These are phyloP conservation scores for Denticeps clupeoides DNA, from an alignment of 2,797 vertebrate genomes.

Conservation along the genomic window DNA sequence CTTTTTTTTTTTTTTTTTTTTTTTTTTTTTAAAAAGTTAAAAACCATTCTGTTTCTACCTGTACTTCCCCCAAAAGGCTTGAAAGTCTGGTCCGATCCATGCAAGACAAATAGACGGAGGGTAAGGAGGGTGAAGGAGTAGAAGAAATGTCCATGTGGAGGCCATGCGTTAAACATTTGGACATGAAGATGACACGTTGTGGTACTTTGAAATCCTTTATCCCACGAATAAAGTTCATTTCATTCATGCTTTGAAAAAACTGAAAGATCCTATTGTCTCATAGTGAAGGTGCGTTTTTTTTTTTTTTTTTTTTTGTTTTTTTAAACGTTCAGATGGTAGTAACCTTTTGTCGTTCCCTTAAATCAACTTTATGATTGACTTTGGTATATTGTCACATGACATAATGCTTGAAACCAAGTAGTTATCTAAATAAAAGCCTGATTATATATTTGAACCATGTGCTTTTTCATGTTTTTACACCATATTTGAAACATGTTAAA, in stretches of 20 bases:
- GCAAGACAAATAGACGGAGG: constrained; percentile 48
- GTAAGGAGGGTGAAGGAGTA: constrained; percentile 5
- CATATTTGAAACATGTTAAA: too few relatives aligned
- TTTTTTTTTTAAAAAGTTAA: not conserved
- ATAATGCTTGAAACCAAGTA: too few relatives aligned
- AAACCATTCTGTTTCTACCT: not conserved
- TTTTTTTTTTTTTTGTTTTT: not conserved
- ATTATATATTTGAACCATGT: too few relatives aligned
- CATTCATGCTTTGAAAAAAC: not conserved
- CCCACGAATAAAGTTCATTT: constrained; percentile 35
- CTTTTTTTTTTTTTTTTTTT: too few relatives aligned
- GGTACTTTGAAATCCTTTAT: constrained; percentile 7
- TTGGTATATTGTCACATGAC: too few relatives aligned
- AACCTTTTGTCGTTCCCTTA: too few relatives aligned
- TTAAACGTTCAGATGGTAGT: too few relatives aligned
- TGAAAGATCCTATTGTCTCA: not conserved
- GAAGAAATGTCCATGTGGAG: not conserved
- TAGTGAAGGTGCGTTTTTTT: too few relatives aligned
- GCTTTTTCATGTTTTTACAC: too few relatives aligned
- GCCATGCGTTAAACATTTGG: not conserved
- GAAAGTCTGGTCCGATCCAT: constrained; percentile 67
- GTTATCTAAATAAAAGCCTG: too few relatives aligned
- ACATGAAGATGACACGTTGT: not conserved
- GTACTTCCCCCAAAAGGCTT: constrained; percentile 40
- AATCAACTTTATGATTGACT: too few relatives aligned